Percentiles rank a stretch among this genome's conserved stretches.
Conservation (phyloP, 1,140 invertebrate species). For the Drosophila baimaii region DNA sequence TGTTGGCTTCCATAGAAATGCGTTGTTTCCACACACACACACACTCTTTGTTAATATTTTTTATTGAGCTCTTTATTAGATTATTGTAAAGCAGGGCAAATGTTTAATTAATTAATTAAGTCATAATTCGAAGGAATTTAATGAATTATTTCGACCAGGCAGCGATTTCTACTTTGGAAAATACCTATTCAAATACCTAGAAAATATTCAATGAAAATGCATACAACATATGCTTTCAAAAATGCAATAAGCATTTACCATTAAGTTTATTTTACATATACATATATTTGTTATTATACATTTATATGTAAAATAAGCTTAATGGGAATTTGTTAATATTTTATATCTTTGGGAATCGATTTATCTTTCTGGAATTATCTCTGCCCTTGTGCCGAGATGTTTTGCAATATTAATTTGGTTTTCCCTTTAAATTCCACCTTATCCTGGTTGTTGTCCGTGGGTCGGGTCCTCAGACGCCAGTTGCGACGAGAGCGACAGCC, state of each 20-base stretch:
- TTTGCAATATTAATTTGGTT: conserved; percentile 4
- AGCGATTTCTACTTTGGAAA: background rate
- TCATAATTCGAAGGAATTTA: background rate
- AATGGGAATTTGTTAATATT: background rate
- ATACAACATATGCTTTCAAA: no score
- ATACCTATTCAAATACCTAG: no score
- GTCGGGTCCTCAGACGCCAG: conserved; percentile 57
- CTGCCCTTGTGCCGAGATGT: background rate
- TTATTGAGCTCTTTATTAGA: background rate
- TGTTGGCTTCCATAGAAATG: background rate
- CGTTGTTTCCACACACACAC: background rate
- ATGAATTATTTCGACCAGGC: background rate
- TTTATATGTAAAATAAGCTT: no score
- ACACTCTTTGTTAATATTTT: background rate
- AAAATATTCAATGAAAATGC: no score
- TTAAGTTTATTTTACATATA: no score
- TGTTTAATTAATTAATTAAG: background rate
- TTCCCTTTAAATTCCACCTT: conserved; percentile 5
- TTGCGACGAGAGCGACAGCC: conserved; percentile 74
- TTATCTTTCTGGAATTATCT: background rate
- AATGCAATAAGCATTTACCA: no score
- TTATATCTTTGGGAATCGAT: no score
- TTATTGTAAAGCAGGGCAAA: background rate
- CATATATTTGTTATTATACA: background rate
- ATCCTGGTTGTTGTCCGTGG: conserved; percentile 23